A percentile compares a stretch with the other conserved stretches of the same genome.
phyloP scores from a whole-genome alignment of 2,797 vertebrate genomes.

The Malacoctenus gilli region DNA sequence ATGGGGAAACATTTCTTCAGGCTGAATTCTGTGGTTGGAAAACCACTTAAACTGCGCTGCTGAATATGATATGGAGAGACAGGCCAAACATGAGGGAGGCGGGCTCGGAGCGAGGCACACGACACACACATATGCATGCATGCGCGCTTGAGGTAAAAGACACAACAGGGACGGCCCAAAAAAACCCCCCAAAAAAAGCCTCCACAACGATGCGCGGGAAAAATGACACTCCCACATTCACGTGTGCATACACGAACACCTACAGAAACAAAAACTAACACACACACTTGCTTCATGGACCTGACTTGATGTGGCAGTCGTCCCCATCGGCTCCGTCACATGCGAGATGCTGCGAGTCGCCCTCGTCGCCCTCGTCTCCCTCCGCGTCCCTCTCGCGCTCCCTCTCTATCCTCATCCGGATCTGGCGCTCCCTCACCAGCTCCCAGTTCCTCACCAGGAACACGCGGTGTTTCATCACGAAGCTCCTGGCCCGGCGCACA shows the following conservation, averaged over 20 bases:
- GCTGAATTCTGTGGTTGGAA: conserved; percentile 78
- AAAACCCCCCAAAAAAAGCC: conserved; percentile 21
- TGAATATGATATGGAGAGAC: conserved; percentile 69
- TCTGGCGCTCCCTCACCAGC: conserved; percentile 89
- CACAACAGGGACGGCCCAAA: conserved; percentile 30
- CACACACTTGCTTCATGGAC: conserved; percentile 86
- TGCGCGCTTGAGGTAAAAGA: conserved; percentile 44
- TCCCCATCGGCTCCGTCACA: conserved; percentile 86
- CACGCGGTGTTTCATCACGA: conserved; percentile 91
- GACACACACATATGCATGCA: conserved; percentile 32
- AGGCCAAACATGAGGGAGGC: conserved; percentile 61
- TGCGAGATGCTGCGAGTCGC: conserved; percentile 67
- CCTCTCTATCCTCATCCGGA: conserved; percentile 72
- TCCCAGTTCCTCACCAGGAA: conserved; percentile 97
- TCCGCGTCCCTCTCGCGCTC: conserved; percentile 65
- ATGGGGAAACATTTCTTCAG: conserved; percentile 73
- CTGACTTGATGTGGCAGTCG: conserved; percentile 93
- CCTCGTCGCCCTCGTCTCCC: conserved; percentile 65
- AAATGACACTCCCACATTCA: conserved; percentile 56
- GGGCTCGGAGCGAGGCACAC: conserved; percentile 32
- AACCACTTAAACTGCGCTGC: conserved; percentile 73
- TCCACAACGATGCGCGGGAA: conserved; percentile 19
- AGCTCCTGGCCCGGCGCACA: conserved; percentile 83
- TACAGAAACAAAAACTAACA: conserved; percentile 82
- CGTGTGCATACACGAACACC: conserved; percentile 71